A percentile compares a stretch with the other conserved stretches of the same genome.
Conservation (phyloP, 2,797 vertebrate species). For the Hypotaenidia philippensis region DNA sequence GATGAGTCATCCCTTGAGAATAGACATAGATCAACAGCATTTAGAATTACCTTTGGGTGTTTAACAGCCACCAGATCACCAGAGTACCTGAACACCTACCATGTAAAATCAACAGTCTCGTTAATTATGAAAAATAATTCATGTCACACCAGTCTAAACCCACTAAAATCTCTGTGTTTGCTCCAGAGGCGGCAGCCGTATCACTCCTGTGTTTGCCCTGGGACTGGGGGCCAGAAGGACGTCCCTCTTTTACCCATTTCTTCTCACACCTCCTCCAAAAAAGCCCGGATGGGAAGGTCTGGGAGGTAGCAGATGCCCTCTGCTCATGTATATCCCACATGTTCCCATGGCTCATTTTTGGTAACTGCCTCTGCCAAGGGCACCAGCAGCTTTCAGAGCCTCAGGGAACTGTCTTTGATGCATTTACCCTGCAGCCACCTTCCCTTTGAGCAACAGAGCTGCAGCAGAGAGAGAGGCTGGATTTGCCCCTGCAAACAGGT, state of each 20-base stretch:
- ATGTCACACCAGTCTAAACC: conserved; percentile 26
- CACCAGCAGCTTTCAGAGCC: background rate
- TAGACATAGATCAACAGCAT: conserved; percentile 63
- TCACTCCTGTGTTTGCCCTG: fast-evolving
- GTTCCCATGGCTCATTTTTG: background rate
- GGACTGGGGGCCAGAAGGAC: background rate
- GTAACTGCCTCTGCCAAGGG: fast-evolving
- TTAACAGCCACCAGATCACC: conserved; percentile 56
- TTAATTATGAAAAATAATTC: conserved; percentile 66
- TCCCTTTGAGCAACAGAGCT: background rate
- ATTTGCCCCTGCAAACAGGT: background rate
- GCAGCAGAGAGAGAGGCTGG: background rate
- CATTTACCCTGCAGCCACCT: background rate
- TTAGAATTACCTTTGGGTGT: conserved; percentile 58
- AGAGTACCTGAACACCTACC: conserved; percentile 62
- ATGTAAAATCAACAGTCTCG: conserved; percentile 57
- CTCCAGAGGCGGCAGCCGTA: background rate
- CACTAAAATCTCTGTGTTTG: background rate
- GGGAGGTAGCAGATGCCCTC: background rate
- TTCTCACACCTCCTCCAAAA: background rate
- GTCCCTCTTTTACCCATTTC: background rate
- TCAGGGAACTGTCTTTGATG: background rate
- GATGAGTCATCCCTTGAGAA: conserved; percentile 63
- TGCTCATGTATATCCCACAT: background rate
- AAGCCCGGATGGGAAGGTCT: fast-evolving